A percentile compares a stretch with the other conserved stretches of the same genome.
These are phyloP conservation scores for Strigops habroptila DNA, from an alignment of 2,113 vertebrate genomes.

Conservation along the genomic window DNA sequence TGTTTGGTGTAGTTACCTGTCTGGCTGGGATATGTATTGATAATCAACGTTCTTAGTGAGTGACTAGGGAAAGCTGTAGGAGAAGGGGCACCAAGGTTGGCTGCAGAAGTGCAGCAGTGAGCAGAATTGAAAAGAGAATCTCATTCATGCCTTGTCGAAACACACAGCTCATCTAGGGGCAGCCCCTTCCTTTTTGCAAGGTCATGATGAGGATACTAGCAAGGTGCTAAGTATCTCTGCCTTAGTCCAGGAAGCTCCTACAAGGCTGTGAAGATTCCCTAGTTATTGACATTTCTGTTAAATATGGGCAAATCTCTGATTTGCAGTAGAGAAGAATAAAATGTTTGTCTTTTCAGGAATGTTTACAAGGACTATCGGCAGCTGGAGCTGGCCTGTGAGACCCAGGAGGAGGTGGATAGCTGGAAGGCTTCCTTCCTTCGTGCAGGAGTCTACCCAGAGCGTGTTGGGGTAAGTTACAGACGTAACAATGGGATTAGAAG, in stretches of 20 bases:
- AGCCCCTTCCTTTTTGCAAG: background rate
- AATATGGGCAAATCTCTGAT: background rate
- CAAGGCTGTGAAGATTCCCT: background rate
- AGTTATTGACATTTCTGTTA: background rate
- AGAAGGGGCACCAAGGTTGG: background rate
- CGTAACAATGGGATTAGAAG: background rate
- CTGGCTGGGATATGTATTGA: background rate
- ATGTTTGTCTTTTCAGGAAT: constrained; percentile 77
- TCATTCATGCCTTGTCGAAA: background rate
- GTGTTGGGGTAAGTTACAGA: constrained; percentile 80
- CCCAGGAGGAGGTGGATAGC: constrained; percentile 96
- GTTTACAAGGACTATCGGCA: constrained; percentile 99
- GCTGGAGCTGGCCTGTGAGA: constrained; percentile 98
- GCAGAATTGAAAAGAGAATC: background rate
- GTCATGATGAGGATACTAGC: background rate
- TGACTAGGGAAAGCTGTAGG: background rate
- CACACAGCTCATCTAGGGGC: background rate
- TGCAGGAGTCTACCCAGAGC: constrained; percentile 96
- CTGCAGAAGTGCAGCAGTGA: background rate
- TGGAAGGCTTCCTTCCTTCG: constrained; percentile 98
- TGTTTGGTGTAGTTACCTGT: background rate
- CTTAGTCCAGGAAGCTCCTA: background rate
- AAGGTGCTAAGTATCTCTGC: background rate
- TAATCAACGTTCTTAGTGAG: background rate
- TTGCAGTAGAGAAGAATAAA: background rate